phyloP scores from a whole-genome alignment of 2,888 invertebrate genomes.

The Eilema sororculum region DNA sequence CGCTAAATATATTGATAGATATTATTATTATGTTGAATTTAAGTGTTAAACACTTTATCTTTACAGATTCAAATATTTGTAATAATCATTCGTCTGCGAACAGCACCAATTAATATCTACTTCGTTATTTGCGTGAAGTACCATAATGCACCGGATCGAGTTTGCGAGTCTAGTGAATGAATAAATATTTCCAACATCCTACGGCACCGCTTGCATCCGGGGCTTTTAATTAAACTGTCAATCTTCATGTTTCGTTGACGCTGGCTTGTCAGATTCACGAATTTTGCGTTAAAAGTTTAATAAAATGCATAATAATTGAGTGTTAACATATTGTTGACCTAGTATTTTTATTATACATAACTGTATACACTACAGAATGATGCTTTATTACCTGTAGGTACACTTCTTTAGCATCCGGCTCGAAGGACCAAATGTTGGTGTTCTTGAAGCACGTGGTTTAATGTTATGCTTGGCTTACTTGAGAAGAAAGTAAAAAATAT shows the following conservation, averaged over 20 bases:
- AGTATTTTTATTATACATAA: not conserved
- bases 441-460: too few relatives aligned
- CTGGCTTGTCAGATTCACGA: slow-evolving; percentile 36
- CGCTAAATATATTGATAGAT: too few relatives aligned
- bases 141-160: slow-evolving; percentile 19
- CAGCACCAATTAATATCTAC: slow-evolving; percentile 25
- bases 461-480: too few relatives aligned
- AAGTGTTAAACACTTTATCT: not conserved
- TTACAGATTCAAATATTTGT: not conserved
- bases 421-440: not conserved
- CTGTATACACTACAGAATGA: not conserved
- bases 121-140: slow-evolving; percentile 26
- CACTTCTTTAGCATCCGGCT: not conserved
- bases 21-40: too few relatives aligned
- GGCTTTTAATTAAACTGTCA: slow-evolving; percentile 58
- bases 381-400: too few relatives aligned
- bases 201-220: slow-evolving; percentile 25
- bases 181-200: slow-evolving; percentile 34
- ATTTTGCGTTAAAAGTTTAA: slow-evolving; percentile 19
- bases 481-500: too few relatives aligned
- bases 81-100: slow-evolving; percentile 7
- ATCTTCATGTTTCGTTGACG: slow-evolving; percentile 39
- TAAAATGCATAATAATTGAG: slow-evolving; percentile 2
- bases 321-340: not conserved
- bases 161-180: slow-evolving; percentile 36